Base-by-base conservation (phyloP, 1,140 invertebrate genomes). In the Oedothorax gibbosus region DNA sequence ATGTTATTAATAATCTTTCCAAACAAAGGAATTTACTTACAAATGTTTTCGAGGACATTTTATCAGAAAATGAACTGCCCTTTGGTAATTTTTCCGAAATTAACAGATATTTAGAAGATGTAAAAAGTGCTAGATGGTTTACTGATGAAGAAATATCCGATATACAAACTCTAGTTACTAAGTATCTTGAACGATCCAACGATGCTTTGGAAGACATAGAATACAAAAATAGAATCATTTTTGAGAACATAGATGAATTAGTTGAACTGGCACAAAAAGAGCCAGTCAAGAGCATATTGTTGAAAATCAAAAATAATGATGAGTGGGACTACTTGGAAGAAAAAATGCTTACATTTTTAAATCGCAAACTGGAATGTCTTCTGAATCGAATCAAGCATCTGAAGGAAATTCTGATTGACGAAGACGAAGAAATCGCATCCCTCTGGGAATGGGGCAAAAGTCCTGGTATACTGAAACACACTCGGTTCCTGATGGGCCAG, bases 361-460 rank as follows among this genome's bases (percentile, higher is more conserved):
- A 60, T 60, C 60, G 60, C 21, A 54, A 21, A 35, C 60, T 78
- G 5, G 60, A 6, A 14, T 21, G 54, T 72, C 35, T 82, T 5
- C 14, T 49, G 2, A 54, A 82, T 14, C 15, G 79, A 11, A 62
- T 82, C 2, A 11, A 72, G 12, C 5, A 18, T 18, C 54, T 82
- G 56, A 62, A 82, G 9, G 11, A 82, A 51, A 51, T 82, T 14
- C n/a, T 35, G 5, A 62, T 82, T 54, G 54, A 72, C 18, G 66
- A 71, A 6, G 9, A 35, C 7, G 7, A n/a, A 15, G 56, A 82
- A 8, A 62, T 82, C 14, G 11, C 9, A 3, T 11, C 9, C 10
- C 20, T 82, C 8, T 82, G 54, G 68, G 62, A 71, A 18, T 72
- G 20, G 21, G 79, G 15, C 5, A 82, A 64, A 49, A 82, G n/a